Evolutionary conservation across 2,113 vertebrate genomes (phyloP).

Genomic region (Notechis scutatus): DNA sequence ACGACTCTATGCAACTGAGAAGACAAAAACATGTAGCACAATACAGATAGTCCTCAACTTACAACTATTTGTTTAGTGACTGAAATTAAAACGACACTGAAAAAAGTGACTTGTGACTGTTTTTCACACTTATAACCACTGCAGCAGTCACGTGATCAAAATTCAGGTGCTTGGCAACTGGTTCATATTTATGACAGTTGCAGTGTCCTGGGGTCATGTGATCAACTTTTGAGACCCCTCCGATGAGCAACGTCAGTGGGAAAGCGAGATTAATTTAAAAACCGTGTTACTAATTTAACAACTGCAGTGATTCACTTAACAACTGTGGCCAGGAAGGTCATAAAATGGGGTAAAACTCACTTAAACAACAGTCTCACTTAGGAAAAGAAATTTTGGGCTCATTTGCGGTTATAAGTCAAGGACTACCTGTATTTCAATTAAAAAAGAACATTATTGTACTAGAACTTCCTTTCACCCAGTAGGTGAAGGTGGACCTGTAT

Average conservation of each 20-base stretch:
- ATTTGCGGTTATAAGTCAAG: background rate
- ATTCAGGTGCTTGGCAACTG: background rate
- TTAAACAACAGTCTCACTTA: background rate
- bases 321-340: background rate
- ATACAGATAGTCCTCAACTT: background rate
- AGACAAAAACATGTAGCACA: background rate
- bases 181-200: background rate
- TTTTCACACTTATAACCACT: background rate
- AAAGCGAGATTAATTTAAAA: background rate
- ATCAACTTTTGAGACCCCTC: background rate
- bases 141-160: background rate
- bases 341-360: background rate
- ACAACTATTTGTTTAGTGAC: background rate
- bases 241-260: background rate
- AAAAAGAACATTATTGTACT: background rate
- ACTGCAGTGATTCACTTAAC: background rate
- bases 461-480: rapidly evolving
- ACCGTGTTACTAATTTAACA: background rate
- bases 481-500: background rate
- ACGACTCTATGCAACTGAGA: background rate
- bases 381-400: background rate
- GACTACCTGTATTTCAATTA: background rate
- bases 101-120: background rate
- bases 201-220: background rate
- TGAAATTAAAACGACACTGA: background rate